Evolutionary conservation across 1,140 invertebrate genomes (phyloP).

Genomic region (Campoletis sonorensis): DNA sequence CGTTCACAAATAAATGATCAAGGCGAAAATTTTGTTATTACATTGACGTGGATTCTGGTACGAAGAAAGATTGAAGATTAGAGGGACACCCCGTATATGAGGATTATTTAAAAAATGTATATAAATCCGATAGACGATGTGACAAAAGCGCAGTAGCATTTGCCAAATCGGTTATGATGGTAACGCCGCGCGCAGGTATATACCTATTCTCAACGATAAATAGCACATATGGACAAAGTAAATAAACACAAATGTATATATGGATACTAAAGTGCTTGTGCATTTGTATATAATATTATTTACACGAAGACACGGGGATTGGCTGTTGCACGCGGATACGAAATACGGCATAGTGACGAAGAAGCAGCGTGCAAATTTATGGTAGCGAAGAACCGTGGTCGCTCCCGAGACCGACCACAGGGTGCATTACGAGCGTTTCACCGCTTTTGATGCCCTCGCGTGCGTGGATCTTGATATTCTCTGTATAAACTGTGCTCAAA

Average conservation of each 20-base stretch:
- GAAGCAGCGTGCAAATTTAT: constrained; percentile 1
- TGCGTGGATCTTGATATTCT: constrained; percentile 53
- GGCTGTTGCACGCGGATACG: not conserved
- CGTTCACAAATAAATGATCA: not conserved
- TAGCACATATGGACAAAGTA: not conserved
- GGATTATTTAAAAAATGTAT: not conserved
- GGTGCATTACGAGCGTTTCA: constrained; percentile 53
- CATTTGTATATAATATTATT: not conserved
- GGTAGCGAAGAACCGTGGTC: constrained; percentile 9
- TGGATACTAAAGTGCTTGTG: not conserved
- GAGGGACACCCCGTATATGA: not conserved
- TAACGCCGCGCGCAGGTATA: constrained; percentile 61
- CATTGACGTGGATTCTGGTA: no score
- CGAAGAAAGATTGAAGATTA: no score
- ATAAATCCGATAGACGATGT: constrained; percentile 1
- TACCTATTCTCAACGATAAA: constrained; percentile 52
- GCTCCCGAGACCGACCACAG: constrained; percentile 43
- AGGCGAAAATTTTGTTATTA: not conserved
- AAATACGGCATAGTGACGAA: not conserved
- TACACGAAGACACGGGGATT: not conserved
- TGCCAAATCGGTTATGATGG: constrained; percentile 63
- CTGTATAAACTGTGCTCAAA: constrained; percentile 15
- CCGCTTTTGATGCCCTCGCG: constrained; percentile 51
- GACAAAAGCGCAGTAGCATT: constrained; percentile 48
- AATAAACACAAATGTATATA: not conserved